Conservation (phyloP, 2,888 invertebrate genomes). For the Caenorhabditis doughertyi region DNA sequence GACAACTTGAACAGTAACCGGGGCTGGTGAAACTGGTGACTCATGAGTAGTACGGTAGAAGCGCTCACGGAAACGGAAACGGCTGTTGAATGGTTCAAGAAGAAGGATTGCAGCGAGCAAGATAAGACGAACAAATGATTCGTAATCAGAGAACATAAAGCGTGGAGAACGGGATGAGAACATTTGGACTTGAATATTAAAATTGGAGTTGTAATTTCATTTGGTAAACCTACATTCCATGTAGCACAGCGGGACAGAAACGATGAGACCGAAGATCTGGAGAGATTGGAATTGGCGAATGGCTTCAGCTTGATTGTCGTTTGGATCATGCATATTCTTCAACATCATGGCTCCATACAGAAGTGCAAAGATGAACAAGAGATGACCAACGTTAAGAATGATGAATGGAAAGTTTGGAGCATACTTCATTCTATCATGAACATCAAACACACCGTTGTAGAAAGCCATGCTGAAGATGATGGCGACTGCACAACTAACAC, state of each 20-base stretch:
- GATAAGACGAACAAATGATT: constrained; percentile 49
- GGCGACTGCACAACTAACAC: constrained; percentile 16
- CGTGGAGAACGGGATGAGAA: constrained; percentile 7
- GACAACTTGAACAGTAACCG: constrained; percentile 17
- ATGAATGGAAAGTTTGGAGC: constrained; percentile 27
- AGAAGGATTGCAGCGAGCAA: constrained; percentile 43
- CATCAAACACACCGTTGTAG: constrained; percentile 44
- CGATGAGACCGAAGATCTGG: constrained; percentile 27
- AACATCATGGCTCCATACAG: neutral
- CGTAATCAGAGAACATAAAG: constrained; percentile 58
- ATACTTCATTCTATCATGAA: constrained; percentile 16
- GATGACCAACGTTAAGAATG: constrained; percentile 27
- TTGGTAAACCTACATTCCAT: constrained; percentile 35
- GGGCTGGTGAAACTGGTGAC: neutral
- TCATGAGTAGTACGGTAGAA: constrained; percentile 49
- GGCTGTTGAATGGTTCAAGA: constrained; percentile 52
- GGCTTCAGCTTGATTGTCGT: constrained; percentile 20
- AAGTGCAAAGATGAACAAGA: constrained; percentile 13
- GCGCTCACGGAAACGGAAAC: constrained; percentile 54
- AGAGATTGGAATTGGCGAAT: constrained; percentile 36
- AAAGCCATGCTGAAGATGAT: constrained; percentile 43
- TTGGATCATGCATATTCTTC: constrained; percentile 16
- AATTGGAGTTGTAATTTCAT: neutral
- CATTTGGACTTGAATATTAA: constrained; percentile 37
- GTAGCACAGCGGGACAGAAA: constrained; percentile 41